A percentile compares a stretch with the other conserved stretches of the same genome.
phyloP scores from a whole-genome alignment of 2,888 invertebrate species.

The Aphodius sticticus region DNA sequence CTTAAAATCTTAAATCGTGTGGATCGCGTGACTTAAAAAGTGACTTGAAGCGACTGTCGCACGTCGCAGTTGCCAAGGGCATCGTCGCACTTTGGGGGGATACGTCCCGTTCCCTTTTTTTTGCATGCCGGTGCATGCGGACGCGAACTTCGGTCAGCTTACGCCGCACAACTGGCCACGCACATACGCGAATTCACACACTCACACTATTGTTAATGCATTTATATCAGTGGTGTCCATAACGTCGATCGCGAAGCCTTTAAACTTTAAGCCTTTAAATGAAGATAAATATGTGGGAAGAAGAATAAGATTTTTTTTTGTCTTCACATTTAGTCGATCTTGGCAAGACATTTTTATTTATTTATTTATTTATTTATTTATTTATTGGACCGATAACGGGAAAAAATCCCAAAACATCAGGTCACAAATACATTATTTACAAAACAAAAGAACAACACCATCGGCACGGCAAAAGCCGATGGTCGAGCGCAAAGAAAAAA shows the following conservation, averaged over 20 bases:
- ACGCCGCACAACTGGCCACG: conserved; percentile 4
- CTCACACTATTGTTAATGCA: conserved; percentile 4
- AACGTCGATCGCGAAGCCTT: conserved; percentile 4
- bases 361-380: no score
- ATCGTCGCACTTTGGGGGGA: no score
- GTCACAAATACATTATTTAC: no score
- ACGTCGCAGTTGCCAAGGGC: no score
- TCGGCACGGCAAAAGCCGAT: no score
- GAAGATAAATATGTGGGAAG: conserved; percentile 4
- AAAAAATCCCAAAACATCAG: no score
- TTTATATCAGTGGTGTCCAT: conserved; percentile 4
- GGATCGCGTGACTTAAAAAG: conserved; percentile 4
- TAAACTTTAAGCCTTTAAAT: background rate
- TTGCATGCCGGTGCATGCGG: no score
- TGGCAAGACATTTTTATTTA: conserved; percentile 4
- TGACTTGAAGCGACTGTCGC: background rate
- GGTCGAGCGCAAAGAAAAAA: no score
- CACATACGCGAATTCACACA: background rate
- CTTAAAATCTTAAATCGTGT: conserved; percentile 4
- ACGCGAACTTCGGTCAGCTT: background rate
- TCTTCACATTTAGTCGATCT: conserved; percentile 4
- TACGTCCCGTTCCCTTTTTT: no score
- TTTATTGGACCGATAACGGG: no score
- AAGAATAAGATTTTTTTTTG: conserved; percentile 4
- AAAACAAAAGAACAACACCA: no score